phyloP scores from a whole-genome alignment of 2,797 vertebrate species.

The Spea hammondii region DNA sequence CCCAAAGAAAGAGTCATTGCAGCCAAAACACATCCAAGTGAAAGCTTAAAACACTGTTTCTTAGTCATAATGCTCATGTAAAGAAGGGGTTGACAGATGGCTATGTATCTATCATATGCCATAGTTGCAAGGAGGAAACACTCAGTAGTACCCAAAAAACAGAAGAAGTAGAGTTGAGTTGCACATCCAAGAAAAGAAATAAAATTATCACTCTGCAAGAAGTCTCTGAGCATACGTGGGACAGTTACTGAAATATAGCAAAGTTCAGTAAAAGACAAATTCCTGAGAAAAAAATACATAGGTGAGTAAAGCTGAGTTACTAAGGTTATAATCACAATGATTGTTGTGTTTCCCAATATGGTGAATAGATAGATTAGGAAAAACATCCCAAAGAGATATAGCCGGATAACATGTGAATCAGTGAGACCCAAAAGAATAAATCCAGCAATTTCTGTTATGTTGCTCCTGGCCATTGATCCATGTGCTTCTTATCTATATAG shows the following conservation, averaged over 20 bases:
- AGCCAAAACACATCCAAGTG: conserved; percentile 1
- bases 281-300: conserved; percentile 46
- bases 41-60: conserved; percentile 8
- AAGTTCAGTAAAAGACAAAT: conserved; percentile 43
- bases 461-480: not conserved
- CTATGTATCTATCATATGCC: conserved; percentile 49
- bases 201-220: conserved; percentile 17
- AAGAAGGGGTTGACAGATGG: conserved; percentile 44
- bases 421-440: conserved; percentile 50
- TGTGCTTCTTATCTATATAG: no score
- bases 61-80: conserved; percentile 47
- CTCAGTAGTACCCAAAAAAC: conserved; percentile 36
- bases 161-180: conserved; percentile 42
- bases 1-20: conserved; percentile 20
- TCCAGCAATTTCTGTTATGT: conserved; percentile 21
- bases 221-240: conserved; percentile 43
- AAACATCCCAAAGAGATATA: conserved; percentile 38
- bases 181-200: conserved; percentile 35
- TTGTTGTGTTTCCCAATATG: conserved; percentile 32
- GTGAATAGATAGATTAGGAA: conserved; percentile 36
- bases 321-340: conserved; percentile 24
- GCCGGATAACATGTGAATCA: not conserved
- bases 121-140: conserved; percentile 46
- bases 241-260: conserved; percentile 45
- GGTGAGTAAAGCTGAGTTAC: conserved; percentile 23